phyloP scores from a whole-genome alignment of 2,888 invertebrate species.

The Trichogramma evanescens region DNA sequence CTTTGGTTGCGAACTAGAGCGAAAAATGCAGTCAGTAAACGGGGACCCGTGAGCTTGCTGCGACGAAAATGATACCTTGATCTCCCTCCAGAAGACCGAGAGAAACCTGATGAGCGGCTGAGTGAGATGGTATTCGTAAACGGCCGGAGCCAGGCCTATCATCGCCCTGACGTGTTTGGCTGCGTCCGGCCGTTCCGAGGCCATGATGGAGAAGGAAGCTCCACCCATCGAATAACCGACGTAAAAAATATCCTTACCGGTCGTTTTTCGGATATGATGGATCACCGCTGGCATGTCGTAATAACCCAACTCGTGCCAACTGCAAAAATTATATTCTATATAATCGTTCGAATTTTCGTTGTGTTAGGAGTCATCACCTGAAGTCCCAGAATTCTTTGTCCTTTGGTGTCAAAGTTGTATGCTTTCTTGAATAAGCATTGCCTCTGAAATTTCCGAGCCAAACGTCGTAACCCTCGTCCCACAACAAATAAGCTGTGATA shows the following conservation, averaged over 20 bases:
- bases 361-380: no score
- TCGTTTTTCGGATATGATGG: slow-evolving; percentile 44
- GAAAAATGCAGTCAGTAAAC: slow-evolving; percentile 59
- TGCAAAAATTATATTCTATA: no score
- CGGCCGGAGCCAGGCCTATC: slow-evolving; percentile 62
- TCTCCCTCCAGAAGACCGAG: slow-evolving; percentile 58
- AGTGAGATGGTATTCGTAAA: slow-evolving; percentile 59
- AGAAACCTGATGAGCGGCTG: slow-evolving; percentile 60
- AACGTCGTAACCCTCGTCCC: no score
- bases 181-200: slow-evolving; percentile 62
- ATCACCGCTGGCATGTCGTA: slow-evolving; percentile 75
- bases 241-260: slow-evolving; percentile 39
- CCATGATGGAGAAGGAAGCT: slow-evolving; percentile 65
- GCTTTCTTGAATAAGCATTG: no score
- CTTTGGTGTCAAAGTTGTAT: no score
- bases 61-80: slow-evolving; percentile 59
- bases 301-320: slow-evolving; percentile 83
- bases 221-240: slow-evolving; percentile 53
- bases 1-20: slow-evolving; percentile 52
- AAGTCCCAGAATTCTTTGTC: no score
- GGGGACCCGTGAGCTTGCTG: slow-evolving; percentile 53
- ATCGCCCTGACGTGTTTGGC: slow-evolving; percentile 60
- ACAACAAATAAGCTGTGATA: no score
- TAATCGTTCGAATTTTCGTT: no score
- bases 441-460: no score